These are phyloP conservation scores for Synchiropus splendidus DNA, from an alignment of 2,113 vertebrate genomes.

Conservation along the genomic window DNA sequence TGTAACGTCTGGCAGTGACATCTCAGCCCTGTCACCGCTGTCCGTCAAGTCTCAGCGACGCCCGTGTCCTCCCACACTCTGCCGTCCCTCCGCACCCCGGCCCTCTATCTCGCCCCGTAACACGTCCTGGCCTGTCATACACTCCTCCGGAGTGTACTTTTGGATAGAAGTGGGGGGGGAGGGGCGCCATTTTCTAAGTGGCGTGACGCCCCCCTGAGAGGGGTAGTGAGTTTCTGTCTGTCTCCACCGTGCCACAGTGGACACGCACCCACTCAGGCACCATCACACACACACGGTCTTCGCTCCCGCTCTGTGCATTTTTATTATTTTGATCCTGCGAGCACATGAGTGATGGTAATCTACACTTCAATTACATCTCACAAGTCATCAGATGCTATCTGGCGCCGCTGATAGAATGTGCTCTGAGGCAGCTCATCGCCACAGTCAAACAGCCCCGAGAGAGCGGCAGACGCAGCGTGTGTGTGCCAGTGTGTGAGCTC, in stretches of 20 bases:
- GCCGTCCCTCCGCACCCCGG: constrained; percentile 29
- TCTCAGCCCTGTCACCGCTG: constrained; percentile 44
- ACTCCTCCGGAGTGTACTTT: constrained; percentile 29
- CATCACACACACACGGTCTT: constrained; percentile 11
- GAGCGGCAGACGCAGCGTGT: constrained; percentile 37
- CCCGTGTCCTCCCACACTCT: constrained; percentile 38
- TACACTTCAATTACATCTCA: constrained; percentile 66
- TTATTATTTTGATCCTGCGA: constrained; percentile 66
- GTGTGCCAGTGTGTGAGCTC: too few species aligned
- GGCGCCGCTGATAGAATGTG: constrained; percentile 52
- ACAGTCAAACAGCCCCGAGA: constrained; percentile 56
- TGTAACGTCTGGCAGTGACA: constrained; percentile 24
- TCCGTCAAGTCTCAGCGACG: constrained; percentile 40
- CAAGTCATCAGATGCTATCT: constrained; percentile 68
- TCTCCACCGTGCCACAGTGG: constrained; percentile 29
- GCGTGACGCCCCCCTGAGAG: constrained; percentile 35
- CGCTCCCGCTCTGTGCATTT: constrained; percentile 43
- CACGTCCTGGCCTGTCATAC: constrained; percentile 49
- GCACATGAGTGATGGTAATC: constrained; percentile 65
- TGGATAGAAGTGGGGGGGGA: constrained; percentile 6
- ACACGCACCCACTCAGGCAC: constrained; percentile 30
- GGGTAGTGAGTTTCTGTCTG: constrained; percentile 27
- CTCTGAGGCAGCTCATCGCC: constrained; percentile 58
- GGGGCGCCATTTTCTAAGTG: constrained; percentile 41
- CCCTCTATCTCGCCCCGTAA: constrained; percentile 26